These are phyloP conservation scores for Dilophus febrilis DNA, from an alignment of 2,888 invertebrate species.

Conservation along the genomic window DNA sequence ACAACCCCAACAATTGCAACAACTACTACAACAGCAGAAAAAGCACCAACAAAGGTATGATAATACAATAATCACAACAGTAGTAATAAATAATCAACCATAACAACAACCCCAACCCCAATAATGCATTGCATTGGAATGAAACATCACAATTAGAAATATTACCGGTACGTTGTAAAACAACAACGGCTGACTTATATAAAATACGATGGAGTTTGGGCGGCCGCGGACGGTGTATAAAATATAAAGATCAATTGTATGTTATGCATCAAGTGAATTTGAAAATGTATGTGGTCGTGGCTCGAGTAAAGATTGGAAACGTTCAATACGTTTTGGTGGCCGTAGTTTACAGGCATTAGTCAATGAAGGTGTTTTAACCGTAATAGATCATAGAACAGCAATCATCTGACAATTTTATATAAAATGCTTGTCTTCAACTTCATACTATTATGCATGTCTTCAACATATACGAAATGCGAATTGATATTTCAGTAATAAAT, in stretches of 20 bases:
- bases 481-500: too few relatives aligned
- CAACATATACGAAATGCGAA: too few relatives aligned
- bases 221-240: slow-evolving; percentile 80
- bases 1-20: not conserved
- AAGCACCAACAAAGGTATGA: slow-evolving; percentile 17
- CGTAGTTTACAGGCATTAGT: slow-evolving; percentile 81
- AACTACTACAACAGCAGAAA: too few relatives aligned
- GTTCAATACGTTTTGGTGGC: slow-evolving; percentile 85
- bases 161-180: slow-evolving; percentile 77
- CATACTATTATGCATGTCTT: too few relatives aligned
- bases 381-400: too few relatives aligned
- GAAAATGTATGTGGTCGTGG: slow-evolving; percentile 83
- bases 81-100: too few relatives aligned
- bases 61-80: not conserved
- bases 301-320: slow-evolving; percentile 93
- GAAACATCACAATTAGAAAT: slow-evolving; percentile 60
- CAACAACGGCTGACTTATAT: slow-evolving; percentile 80
- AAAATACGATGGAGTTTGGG: slow-evolving; percentile 81
- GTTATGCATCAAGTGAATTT: slow-evolving; percentile 94
- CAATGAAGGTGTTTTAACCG: slow-evolving; percentile 76
- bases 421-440: too few relatives aligned
- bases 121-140: slow-evolving; percentile 35
- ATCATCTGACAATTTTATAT: too few relatives aligned
- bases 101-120: too few relatives aligned
- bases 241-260: slow-evolving; percentile 69